A percentile compares a stretch with the other conserved stretches of the same genome.
phyloP scores from a whole-genome alignment of 2,113 vertebrate species.

The Aix galericulata region DNA sequence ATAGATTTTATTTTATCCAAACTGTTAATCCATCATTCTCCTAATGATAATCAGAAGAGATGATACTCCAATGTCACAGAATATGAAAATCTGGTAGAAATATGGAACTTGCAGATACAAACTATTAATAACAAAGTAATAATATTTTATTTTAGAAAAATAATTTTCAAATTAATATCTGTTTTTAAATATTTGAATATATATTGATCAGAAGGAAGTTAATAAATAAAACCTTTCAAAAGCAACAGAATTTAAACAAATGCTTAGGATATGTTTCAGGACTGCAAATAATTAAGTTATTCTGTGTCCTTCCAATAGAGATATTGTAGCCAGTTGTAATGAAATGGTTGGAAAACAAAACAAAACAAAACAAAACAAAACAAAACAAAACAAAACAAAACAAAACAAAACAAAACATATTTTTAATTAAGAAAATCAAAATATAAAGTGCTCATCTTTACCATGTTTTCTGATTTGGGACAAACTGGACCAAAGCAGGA shows the following conservation, averaged over 20 bases:
- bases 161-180: not conserved
- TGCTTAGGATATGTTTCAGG: not conserved
- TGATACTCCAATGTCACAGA: fast-evolving
- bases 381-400: too few relatives aligned
- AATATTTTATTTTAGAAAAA: not conserved
- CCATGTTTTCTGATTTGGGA: not conserved
- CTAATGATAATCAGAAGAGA: not conserved
- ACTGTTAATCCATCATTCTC: not conserved
- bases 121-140: not conserved
- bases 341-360: not conserved
- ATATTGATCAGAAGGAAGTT: not conserved
- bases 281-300: not conserved
- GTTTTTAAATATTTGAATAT: not conserved
- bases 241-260: not conserved
- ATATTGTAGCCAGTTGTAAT: not conserved
- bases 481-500: not conserved
- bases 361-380: too few relatives aligned
- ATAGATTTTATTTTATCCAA: not conserved
- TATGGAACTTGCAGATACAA: not conserved
- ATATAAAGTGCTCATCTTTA: not conserved
- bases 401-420: too few relatives aligned
- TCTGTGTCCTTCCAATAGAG: not conserved
- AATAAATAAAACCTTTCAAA: not conserved
- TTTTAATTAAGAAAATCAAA: not conserved
- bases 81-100: not conserved